Base-by-base conservation (phyloP, 1,140 invertebrate species). In the Venustaconcha ellipsiformis region DNA sequence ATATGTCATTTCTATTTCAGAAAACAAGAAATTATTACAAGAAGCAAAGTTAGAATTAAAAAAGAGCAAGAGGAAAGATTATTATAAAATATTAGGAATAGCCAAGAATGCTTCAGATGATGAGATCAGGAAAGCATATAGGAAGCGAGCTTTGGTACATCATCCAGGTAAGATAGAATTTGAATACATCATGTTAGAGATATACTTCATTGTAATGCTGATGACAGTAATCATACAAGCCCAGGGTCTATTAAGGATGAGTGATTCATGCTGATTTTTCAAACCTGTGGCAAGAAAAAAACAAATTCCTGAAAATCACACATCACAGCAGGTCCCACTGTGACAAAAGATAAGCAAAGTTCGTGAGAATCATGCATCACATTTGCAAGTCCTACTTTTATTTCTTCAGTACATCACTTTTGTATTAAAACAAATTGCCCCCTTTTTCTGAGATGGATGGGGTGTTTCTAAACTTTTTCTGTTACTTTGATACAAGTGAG, bases 121-220 rank as follows among this genome's bases (percentile, higher is more conserved):
- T 84, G 97, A 99, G 84, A 98, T 99, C 83, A 99, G 99, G 57
- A 90, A 90, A 79, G 91, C 90, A 1, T 99, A 99, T 88, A 93
- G 97, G 78, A 99, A 99, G 91, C 92, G 99, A 82, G 99, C 98
- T 1, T 90, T 99, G 15, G 97, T 97, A 87, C 99, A 97, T 90
- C 98, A 99, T 92, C 98, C 98, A 14, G 98, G 99, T 89, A 99
- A 98, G 70, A 57, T 48, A 69, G 56, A 55, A 6, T 18, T 69
- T 23, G 48, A 23, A 66, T 23, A 23, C 30, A 6, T 66, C 15
- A 2, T 60, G 6, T 60, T 18, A 60, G 20, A 18, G 2, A 6
- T 4, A 6, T 60, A 4, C 17, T 13, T 60, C 3, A n/a, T n/a
- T n/a, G 4, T 23, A 60, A n/a, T 18, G 59, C 17, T 60, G 20